Conservation (phyloP, 2,113 vertebrate species). For the Gambusia holbrooki region DNA sequence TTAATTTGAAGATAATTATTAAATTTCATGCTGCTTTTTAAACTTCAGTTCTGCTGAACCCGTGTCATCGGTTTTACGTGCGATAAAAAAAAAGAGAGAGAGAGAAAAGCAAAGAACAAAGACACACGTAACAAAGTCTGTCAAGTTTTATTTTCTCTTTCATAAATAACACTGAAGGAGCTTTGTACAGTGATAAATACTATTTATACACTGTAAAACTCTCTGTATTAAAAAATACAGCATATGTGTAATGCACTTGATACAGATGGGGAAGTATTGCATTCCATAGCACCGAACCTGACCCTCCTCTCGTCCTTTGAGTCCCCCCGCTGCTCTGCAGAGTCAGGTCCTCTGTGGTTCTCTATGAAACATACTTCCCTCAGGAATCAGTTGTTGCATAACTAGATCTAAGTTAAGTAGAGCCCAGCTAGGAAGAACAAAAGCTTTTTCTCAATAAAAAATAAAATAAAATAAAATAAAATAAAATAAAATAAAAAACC, state of each 20-base stretch:
- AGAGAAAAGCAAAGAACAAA: neutral
- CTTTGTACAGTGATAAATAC: conserved; percentile 80
- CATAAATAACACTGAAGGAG: conserved; percentile 85
- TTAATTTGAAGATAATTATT: neutral
- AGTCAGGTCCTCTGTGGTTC: conserved; percentile 55
- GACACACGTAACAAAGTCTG: conserved; percentile 57
- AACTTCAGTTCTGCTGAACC: neutral
- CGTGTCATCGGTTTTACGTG: neutral
- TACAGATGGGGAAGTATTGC: conserved; percentile 72
- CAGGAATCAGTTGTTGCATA: conserved; percentile 78
- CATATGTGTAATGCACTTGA: conserved; percentile 83
- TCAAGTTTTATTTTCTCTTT: conserved; percentile 74
- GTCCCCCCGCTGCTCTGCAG: conserved; percentile 26
- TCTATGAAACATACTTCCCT: conserved; percentile 69
- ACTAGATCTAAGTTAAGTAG: conserved; percentile 73
- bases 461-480: neutral
- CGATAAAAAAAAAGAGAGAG: too few species aligned
- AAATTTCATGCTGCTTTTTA: conserved; percentile 1
- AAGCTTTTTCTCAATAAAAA: conserved; percentile 39
- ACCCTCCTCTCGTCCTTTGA: conserved; percentile 35
- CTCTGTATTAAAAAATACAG: conserved; percentile 83
- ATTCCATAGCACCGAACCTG: conserved; percentile 68
- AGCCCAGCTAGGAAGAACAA: conserved; percentile 61
- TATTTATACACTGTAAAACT: conserved; percentile 80
- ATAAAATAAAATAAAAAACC: neutral